Conservation (phyloP, 2,113 vertebrate species). For the Chloroceryle aenea region DNA sequence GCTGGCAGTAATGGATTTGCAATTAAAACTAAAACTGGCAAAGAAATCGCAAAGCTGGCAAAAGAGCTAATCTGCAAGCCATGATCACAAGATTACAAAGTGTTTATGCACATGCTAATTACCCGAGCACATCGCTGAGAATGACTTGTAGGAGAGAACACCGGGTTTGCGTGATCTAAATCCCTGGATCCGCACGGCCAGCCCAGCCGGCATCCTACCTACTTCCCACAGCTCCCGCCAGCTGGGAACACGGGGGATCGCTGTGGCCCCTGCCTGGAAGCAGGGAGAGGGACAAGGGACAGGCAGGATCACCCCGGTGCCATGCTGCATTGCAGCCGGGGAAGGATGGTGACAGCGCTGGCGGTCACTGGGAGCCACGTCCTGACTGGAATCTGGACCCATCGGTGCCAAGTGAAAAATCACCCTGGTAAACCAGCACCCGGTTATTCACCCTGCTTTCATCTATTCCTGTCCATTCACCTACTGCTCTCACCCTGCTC, state of each 20-base stretch:
- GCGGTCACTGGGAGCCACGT: rapidly evolving
- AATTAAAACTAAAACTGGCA: conserved; percentile 76
- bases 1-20: conserved; percentile 71
- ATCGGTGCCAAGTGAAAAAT: background rate
- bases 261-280: rapidly evolving
- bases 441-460: background rate
- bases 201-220: background rate
- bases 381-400: background rate
- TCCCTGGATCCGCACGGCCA: background rate
- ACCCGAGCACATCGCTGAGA: conserved; percentile 40
- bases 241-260: background rate
- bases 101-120: conserved; percentile 74
- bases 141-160: conserved; percentile 32
- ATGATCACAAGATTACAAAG: conserved; percentile 73
- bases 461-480: too few species aligned
- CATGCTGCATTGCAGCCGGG: background rate
- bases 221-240: background rate
- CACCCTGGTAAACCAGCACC: background rate
- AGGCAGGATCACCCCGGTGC: background rate
- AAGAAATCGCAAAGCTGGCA: conserved; percentile 72
- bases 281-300: background rate
- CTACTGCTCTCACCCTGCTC: background rate
- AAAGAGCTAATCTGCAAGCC: conserved; percentile 70
- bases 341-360: background rate
- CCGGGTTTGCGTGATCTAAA: background rate